Evolutionary conservation across 2,888 invertebrate genomes (phyloP), one percentile per base, ranked within the genome.

Genomic region (Tenthredo notha): DNA sequence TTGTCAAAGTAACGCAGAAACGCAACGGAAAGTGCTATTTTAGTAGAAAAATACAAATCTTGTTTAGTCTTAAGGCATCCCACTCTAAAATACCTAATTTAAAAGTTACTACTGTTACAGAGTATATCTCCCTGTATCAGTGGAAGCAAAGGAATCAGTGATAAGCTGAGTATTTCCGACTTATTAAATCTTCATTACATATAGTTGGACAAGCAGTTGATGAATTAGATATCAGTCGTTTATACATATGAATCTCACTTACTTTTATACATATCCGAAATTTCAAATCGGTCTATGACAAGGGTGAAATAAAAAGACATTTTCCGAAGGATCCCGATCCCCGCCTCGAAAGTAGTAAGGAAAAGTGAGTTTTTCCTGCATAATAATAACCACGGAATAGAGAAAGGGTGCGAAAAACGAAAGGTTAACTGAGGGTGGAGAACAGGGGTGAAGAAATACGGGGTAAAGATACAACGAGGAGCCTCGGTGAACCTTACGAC

Each of bases 391-490:
- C 40, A n/a, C 10, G 37, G 25, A 61, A 80, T 37, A 15, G 61
- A 80, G 25, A n/a, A 80, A 80, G 80, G 80, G 37, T 58, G 58
- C 5, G n/a, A 5, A 80, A 80, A 80, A 80, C 50, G 33, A n/a
- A 61, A 80, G 40, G 61, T 21, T 58, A 61, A 61, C 80, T 40
- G 58, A 80, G 80, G 80, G 54, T 21, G 29, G 50, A 29, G 29
- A 47, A 54, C 25, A 29, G 54, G 12, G 58, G n/a, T 18, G 21
- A 61, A 40, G 9, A 61, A 75, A 80, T n/a, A 33, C 33, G 50
- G 40, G 40, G 37, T 61, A 61, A 40, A 61, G 80, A 80, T 80
- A 80, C 61, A 61, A 80, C 77, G 54, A 33, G 6, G 80, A 80
- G 61, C 25, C 80, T 80, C 61, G 21, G 61, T 58, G 58, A 80